Evolutionary conservation across 2,888 invertebrate genomes (phyloP).

Genomic region (Drosophila fungiperda): DNA sequence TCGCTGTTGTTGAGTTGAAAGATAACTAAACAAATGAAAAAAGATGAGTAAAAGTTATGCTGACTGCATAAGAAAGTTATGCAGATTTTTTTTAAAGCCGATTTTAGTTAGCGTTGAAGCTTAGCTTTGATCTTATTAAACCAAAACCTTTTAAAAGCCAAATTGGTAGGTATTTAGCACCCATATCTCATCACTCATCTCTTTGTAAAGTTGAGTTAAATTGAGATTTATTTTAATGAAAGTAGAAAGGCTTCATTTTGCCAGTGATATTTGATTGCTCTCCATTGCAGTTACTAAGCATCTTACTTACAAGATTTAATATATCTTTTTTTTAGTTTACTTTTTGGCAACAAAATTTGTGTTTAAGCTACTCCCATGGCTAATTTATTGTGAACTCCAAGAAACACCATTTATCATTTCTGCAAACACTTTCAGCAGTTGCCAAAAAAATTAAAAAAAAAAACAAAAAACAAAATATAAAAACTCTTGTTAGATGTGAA

Average conservation of each 20-base stretch:
- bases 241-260: neutral
- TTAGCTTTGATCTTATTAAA: conserved; percentile 38
- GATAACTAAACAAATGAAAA: neutral
- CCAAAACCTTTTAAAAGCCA: conserved; percentile 14
- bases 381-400: neutral
- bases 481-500: conserved; percentile 50
- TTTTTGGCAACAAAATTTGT: neutral
- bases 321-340: too few relatives aligned
- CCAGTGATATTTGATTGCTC: neutral
- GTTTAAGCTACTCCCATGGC: neutral
- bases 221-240: neutral
- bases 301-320: neutral
- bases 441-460: conserved; percentile 7
- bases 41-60: conserved; percentile 54
- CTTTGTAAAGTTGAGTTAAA: neutral
- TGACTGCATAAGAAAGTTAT: conserved; percentile 50
- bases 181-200: conserved; percentile 5
- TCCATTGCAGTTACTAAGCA: neutral
- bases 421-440: conserved; percentile 47
- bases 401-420: conserved; percentile 53
- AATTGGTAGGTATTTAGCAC: conserved; percentile 28
- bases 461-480: neutral
- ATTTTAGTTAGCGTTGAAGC: conserved; percentile 33
- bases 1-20: neutral
- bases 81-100: conserved; percentile 33